These are phyloP conservation scores for Adelphocoris suturalis DNA, from an alignment of 2,888 invertebrate genomes.

Conservation along the genomic window DNA sequence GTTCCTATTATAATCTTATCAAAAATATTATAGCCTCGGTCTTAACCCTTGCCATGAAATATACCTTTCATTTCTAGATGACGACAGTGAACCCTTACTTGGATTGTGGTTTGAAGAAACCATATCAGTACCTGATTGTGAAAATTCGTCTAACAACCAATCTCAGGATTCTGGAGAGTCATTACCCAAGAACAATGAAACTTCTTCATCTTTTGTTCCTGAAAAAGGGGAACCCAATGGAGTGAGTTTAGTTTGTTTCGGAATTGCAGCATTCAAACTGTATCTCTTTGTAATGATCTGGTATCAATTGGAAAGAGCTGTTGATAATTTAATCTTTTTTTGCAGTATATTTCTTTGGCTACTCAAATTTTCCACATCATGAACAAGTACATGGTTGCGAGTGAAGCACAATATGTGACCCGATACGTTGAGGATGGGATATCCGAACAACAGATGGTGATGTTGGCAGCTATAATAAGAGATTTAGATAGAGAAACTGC, in stretches of 20 bases:
- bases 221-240: conserved; percentile 90
- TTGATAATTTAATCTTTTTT: conserved; percentile 37
- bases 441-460: conserved; percentile 92
- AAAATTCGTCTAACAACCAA: conserved; percentile 73
- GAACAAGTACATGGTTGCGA: conserved; percentile 88
- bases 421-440: conserved; percentile 86
- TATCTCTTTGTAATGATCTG: too few species aligned
- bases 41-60: background rate
- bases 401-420: conserved; percentile 84
- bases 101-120: conserved; percentile 98
- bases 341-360: conserved; percentile 90
- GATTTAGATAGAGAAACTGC: conserved; percentile 95
- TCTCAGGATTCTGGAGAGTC: conserved; percentile 72
- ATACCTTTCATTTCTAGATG: conserved; percentile 79
- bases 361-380: conserved; percentile 92
- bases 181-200: conserved; percentile 72
- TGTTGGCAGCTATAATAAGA: conserved; percentile 91
- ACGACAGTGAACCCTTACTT: conserved; percentile 90
- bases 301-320: too few species aligned
- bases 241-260: conserved; percentile 79
- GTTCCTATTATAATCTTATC: background rate
- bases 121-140: conserved; percentile 86
- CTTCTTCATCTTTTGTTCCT: conserved; percentile 83
- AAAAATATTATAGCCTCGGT: background rate
- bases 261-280: too few species aligned